A percentile compares a stretch with the other conserved stretches of the same genome.
These are phyloP conservation scores for Ophiodon elongatus DNA, from an alignment of 2,113 vertebrate species.

Conservation along the genomic window DNA sequence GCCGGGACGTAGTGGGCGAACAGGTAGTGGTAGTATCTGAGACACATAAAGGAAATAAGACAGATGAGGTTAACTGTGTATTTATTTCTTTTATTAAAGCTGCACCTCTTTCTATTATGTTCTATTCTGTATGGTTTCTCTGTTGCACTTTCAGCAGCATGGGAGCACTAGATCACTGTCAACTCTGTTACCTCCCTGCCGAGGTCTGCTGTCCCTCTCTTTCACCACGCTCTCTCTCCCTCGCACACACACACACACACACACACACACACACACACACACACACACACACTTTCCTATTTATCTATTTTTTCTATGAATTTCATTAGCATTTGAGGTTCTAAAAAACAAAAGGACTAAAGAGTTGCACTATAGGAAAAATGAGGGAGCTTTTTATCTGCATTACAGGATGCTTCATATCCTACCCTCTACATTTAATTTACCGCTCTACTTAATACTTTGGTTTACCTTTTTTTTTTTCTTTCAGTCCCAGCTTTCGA, in stretches of 20 bases:
- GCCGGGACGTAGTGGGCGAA: conserved; percentile 83
- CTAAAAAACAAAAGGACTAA: conserved; percentile 60
- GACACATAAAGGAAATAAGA: neutral
- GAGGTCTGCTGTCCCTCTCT: conserved; percentile 48
- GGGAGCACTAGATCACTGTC: conserved; percentile 74
- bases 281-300: conserved; percentile 12
- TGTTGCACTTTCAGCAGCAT: conserved; percentile 59
- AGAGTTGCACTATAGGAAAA: conserved; percentile 55
- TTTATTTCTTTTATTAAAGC: neutral
- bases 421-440: conserved; percentile 58
- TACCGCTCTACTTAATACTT: conserved; percentile 54
- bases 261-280: neutral
- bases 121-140: conserved; percentile 17
- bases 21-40: conserved; percentile 87
- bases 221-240: no score
- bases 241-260: neutral
- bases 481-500: conserved; percentile 21
- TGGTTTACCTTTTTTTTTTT: conserved; percentile 2
- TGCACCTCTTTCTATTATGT: neutral
- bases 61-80: neutral
- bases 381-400: conserved; percentile 63
- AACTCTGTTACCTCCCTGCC: conserved; percentile 54
- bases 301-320: conserved; percentile 24
- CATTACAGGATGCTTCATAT: conserved; percentile 54
- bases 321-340: conserved; percentile 49